A percentile compares a stretch with the other conserved stretches of the same genome.
phyloP scores from a whole-genome alignment of 1,140 invertebrate genomes.

The Rhopalosiphum maidis region DNA sequence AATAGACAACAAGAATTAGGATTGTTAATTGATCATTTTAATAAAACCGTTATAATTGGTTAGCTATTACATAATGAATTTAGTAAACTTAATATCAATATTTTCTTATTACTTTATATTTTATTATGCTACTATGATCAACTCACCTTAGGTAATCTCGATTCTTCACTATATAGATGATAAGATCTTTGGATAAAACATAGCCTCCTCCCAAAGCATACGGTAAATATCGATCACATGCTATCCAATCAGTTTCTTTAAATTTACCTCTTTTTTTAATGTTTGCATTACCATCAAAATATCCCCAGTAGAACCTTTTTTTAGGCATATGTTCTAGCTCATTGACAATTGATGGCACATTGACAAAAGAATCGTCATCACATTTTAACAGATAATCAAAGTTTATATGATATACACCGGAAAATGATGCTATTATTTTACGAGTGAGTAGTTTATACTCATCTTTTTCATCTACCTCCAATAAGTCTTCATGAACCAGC shows the following conservation, averaged over 20 bases:
- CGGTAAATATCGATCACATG: conserved; percentile 93
- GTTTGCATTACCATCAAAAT: conserved; percentile 85
- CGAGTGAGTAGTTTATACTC: not conserved
- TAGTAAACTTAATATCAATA: not conserved
- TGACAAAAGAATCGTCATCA: conserved; percentile 85
- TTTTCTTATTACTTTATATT: not conserved
- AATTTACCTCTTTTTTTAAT: conserved; percentile 84
- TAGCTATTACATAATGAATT: not conserved
- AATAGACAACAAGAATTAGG: conserved; percentile 30
- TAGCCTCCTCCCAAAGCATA: conserved; percentile 97
- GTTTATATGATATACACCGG: conserved; percentile 60
- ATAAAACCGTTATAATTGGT: not conserved
- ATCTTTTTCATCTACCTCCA: not conserved
- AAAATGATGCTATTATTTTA: not conserved
- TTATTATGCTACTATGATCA: not conserved
- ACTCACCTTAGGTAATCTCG: conserved; percentile 69
- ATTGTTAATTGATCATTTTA: not conserved
- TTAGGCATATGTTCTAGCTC: conserved; percentile 66
- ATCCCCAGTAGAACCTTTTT: conserved; percentile 84
- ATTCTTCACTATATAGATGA: conserved; percentile 82
- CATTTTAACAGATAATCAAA: conserved; percentile 83
- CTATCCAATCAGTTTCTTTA: conserved; percentile 85
- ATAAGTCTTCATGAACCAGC: conserved; percentile 62
- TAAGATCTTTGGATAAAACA: conserved; percentile 81
- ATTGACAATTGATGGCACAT: conserved; percentile 69